Base-by-base conservation (phyloP, 2,888 invertebrate genomes). In the Thysanoteuthis rhombus region DNA sequence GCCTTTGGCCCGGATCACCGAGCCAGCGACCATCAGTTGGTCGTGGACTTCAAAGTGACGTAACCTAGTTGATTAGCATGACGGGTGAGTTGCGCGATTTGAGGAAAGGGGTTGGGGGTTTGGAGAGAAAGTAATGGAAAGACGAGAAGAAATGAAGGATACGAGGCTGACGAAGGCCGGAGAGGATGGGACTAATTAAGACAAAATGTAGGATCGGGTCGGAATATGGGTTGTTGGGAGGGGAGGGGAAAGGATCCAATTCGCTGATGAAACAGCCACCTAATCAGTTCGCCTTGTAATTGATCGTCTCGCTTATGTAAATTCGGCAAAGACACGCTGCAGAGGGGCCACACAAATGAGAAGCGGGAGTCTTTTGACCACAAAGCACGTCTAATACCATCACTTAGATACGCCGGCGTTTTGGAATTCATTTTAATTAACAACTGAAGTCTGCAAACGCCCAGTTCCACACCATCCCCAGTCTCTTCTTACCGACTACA, bases 221-320 rank as follows among this genome's bases (percentile, higher is more conserved):
- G 75, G n/a, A 75, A 75, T 75, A 10, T 52, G n/a, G 75, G 12
- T 12, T 10, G 75, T 16, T 75, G 19, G 12, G n/a, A 1, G 10
- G 75, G n/a, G 10, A n/a, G 1, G n/a, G 75, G 1, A 36, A 36
- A 19, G 0, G 12, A 36, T n/a, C 75, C 36, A 1, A 36, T 75
- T 36, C 75, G 75, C 75, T 16, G 75, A n/a, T 75, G 75, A 75
- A 75, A 75, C 75, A 75, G 75, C 12, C n/a, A 75, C 75, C 75
- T 75, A 75, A 75, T 75, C 75, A 75, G 75, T 75, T n/a, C 75
- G 75, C n/a, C 75, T 75, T n/a, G n/a, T 75, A 75, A 75, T 75
- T 75, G n/a, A n/a, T 75, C n/a, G 75, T 75, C 3, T 75, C 75
- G 75, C 75, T 75, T 75, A 75, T 75, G 75, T 75, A 75, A 75